Conservation (phyloP, 2,888 invertebrate genomes). For the Pyrochroa serraticornis region DNA sequence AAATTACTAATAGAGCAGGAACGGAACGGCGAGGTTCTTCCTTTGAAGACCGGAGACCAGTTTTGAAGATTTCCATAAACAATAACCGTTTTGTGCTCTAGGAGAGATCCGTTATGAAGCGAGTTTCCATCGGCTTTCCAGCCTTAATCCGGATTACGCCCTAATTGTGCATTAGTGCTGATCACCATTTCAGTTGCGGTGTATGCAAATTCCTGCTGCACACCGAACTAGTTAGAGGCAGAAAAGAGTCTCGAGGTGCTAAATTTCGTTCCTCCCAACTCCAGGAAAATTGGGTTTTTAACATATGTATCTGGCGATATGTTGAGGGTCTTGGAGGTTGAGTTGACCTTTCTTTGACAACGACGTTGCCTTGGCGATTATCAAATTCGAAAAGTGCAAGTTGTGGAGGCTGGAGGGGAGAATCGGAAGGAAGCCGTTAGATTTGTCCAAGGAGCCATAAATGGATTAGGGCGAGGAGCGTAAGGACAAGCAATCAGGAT, state of each 20-base stretch:
- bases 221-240: background rate
- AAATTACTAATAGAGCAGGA: conserved; percentile 17
- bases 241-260: background rate
- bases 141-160: conserved; percentile 10
- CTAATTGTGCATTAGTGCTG: conserved; percentile 8
- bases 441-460: conserved; percentile 44
- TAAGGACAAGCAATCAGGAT: conserved; percentile 58
- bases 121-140: background rate
- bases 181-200: background rate
- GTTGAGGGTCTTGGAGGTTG: too few relatives aligned
- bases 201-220: conserved; percentile 1
- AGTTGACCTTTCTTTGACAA: background rate
- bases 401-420: background rate
- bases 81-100: background rate
- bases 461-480: conserved; percentile 54
- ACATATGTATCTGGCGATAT: too few relatives aligned
- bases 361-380: too few relatives aligned
- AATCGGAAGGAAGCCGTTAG: conserved; percentile 20
- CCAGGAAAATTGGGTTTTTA: too few relatives aligned
- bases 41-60: too few relatives aligned
- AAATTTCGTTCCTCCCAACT: too few relatives aligned
- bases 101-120: background rate
- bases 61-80: too few relatives aligned
- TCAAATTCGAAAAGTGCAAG: conserved; percentile 4
- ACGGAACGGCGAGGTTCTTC: conserved; percentile 15